phyloP scores from a whole-genome alignment of 92 coral and sea anemone genomes.

The Diadumene lineata region DNA sequence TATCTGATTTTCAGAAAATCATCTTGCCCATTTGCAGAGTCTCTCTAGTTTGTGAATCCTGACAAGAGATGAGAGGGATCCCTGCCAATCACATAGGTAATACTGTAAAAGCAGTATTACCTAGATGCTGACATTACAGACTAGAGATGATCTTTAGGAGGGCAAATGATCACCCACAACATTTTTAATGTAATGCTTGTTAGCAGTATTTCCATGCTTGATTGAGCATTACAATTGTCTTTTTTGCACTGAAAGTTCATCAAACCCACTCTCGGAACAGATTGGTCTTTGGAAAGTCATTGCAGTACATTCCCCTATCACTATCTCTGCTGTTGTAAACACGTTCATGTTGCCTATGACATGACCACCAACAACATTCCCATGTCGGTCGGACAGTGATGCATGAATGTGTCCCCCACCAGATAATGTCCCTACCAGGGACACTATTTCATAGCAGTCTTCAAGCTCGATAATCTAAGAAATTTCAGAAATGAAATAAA shows the following conservation, averaged over 20 bases:
- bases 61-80: no score
- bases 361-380: constrained; percentile 82
- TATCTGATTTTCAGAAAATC: no score
- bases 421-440: constrained; percentile 86
- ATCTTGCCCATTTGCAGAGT: no score
- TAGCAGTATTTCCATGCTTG: no score
- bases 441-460: constrained; percentile 83
- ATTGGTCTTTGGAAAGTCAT: constrained; percentile 58
- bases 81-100: no score
- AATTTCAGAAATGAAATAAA: no score
- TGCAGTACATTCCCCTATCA: constrained; percentile 75
- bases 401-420: constrained; percentile 82
- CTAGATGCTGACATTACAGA: no score
- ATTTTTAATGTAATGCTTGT: no score
- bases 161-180: no score
- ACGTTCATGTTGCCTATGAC: constrained; percentile 84
- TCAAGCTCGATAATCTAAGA: constrained; percentile 49
- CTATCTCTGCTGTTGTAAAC: constrained; percentile 90
- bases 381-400: constrained; percentile 76
- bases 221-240: not conserved
- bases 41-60: no score
- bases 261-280: constrained; percentile 72
- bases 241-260: constrained; percentile 57
- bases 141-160: no score
- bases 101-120: no score